Evolutionary conservation across 2,113 vertebrate species (phyloP).

Genomic region (Hippocampus guttulatus): DNA sequence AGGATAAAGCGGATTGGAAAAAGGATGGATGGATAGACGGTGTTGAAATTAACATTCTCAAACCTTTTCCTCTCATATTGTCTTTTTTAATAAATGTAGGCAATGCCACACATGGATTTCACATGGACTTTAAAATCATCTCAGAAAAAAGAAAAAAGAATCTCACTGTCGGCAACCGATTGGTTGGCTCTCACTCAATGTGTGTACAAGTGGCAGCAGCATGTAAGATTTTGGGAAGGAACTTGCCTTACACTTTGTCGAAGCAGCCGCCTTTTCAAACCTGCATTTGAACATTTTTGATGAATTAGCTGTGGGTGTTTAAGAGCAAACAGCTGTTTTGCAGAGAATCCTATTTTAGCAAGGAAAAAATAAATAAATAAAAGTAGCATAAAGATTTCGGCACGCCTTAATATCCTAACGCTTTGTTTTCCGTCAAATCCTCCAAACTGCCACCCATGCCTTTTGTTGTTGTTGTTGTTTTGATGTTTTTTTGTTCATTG

Average conservation of each 20-base stretch:
- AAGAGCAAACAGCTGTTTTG: conserved; percentile 29
- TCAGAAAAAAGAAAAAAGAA: background rate
- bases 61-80: too few relatives aligned
- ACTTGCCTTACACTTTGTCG: background rate
- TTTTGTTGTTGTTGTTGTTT: background rate
- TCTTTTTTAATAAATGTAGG: too few relatives aligned
- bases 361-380: too few relatives aligned
- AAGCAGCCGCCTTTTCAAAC: conserved; percentile 25
- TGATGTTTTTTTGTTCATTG: conserved; percentile 35
- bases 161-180: background rate
- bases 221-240: background rate
- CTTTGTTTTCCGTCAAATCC: conserved; percentile 31
- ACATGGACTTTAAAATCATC: background rate
- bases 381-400: conserved; percentile 23
- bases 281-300: conserved; percentile 36
- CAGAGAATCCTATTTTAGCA: background rate
- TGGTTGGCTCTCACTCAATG: background rate
- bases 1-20: too few relatives aligned
- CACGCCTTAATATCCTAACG: conserved; percentile 23
- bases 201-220: background rate
- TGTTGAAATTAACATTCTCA: too few relatives aligned
- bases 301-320: conserved; percentile 19
- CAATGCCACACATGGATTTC: too few relatives aligned
- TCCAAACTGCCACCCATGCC: background rate
- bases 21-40: too few relatives aligned